phyloP scores from a whole-genome alignment of 1,140 invertebrate genomes.

The Anadara kagoshimensis region DNA sequence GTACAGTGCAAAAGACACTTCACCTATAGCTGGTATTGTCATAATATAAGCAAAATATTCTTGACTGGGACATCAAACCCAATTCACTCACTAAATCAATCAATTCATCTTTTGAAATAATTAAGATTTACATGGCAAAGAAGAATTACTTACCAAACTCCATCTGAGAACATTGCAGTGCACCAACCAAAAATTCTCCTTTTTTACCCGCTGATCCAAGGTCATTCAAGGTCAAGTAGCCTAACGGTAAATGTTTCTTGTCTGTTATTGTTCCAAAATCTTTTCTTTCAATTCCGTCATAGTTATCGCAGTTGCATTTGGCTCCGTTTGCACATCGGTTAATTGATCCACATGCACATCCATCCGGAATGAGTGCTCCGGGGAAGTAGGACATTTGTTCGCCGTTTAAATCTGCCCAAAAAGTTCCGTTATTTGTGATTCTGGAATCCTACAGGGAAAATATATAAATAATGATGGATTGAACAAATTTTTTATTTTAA shows the following conservation, averaged over 20 bases:
- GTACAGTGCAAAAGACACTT: too few species aligned
- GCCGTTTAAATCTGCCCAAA: slow-evolving; percentile 15
- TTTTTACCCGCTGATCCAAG: slow-evolving; percentile 3
- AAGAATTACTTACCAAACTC: slow-evolving; percentile 28
- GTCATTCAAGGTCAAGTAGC: slow-evolving; percentile 12
- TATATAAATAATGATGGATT: too few species aligned
- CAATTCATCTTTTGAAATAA: too few species aligned
- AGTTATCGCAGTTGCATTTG: slow-evolving; percentile 33
- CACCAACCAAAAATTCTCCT: slow-evolving; percentile 10
- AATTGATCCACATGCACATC: slow-evolving; percentile 32
- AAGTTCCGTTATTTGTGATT: slow-evolving; percentile 17
- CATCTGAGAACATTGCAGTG: slow-evolving; percentile 23
- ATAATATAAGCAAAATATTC: too few species aligned
- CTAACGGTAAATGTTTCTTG: slow-evolving; percentile 31
- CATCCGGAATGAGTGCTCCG: slow-evolving; percentile 4
- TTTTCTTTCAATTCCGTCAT: slow-evolving; percentile 31
- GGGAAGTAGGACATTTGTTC: slow-evolving; percentile 22
- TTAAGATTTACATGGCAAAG: background rate
- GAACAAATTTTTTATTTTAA: too few species aligned
- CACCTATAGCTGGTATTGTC: too few species aligned
- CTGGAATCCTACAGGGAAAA: slow-evolving; percentile 14
- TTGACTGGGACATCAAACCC: too few species aligned
- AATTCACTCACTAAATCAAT: too few species aligned
- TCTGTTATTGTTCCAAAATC: slow-evolving; percentile 32
- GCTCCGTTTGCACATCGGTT: slow-evolving; percentile 11